These are phyloP conservation scores for Ciconia maguari DNA, from an alignment of 2,113 vertebrate species.

Conservation along the genomic window DNA sequence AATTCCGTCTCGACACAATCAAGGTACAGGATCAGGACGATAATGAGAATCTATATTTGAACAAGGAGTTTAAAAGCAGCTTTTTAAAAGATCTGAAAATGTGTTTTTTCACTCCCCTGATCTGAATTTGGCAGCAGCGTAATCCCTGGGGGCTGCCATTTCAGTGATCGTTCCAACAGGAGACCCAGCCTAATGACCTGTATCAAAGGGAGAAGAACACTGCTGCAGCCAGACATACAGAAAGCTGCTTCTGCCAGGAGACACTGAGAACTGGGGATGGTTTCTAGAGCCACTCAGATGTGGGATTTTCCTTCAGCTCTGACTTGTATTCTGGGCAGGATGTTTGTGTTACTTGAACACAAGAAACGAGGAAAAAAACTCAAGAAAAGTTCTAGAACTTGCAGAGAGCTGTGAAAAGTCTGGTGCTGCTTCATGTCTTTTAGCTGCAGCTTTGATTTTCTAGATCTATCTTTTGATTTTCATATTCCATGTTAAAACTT, in stretches of 20 bases:
- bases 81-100: slow-evolving; percentile 6
- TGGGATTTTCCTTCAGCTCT: not conserved
- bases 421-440: not conserved
- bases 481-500: not conserved
- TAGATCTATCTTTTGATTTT: not conserved
- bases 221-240: not conserved
- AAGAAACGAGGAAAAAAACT: not conserved
- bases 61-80: not conserved
- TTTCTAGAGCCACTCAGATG: not conserved
- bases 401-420: not conserved
- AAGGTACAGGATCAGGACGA: not conserved
- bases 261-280: not conserved
- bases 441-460: not conserved
- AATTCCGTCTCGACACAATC: not conserved
- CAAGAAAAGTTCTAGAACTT: not conserved
- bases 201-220: not conserved
- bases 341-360: not conserved
- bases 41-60: not conserved
- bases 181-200: slow-evolving; percentile 53
- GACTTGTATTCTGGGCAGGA: not conserved
- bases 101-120: slow-evolving; percentile 1
- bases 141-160: slow-evolving; percentile 32
- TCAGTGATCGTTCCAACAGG: slow-evolving; percentile 6
- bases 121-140: slow-evolving; percentile 26
- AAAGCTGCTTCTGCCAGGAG: slow-evolving; percentile 1